Percentiles rank a stretch among this genome's conserved stretches.
Evolutionary conservation across 2,797 vertebrate genomes (phyloP).

Genomic region (Rhincodon typus): DNA sequence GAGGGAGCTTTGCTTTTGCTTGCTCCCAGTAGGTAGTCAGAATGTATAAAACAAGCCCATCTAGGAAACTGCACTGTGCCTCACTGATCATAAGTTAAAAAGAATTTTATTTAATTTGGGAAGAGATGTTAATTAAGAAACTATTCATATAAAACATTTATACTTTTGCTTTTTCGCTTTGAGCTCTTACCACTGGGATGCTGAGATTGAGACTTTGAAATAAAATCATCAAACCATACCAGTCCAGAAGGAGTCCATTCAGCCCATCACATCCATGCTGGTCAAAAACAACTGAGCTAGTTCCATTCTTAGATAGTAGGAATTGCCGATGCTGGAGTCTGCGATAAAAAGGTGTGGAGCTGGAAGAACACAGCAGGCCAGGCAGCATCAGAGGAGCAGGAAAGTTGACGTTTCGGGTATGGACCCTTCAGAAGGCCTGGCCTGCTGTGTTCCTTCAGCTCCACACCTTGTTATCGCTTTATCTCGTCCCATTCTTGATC

Average conservation of each 20-base stretch:
- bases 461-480: no score
- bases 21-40: not conserved
- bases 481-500: not conserved
- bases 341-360: no score
- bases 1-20: not conserved
- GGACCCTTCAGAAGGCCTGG: no score
- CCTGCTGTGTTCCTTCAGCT: no score
- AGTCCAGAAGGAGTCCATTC: not conserved
- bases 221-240: not conserved
- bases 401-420: no score
- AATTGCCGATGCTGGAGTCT: no score
- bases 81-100: not conserved
- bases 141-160: not conserved
- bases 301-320: not conserved
- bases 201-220: not conserved
- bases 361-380: no score
- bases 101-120: not conserved
- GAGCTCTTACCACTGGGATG: not conserved
- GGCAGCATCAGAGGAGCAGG: no score
- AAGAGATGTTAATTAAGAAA: not conserved
- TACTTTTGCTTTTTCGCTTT: not conserved
- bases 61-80: not conserved
- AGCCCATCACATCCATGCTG: not conserved
- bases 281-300: not conserved
- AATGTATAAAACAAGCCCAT: not conserved